Base-by-base conservation (phyloP, 2,113 vertebrate genomes). In the Onychostruthus taczanowskii region DNA sequence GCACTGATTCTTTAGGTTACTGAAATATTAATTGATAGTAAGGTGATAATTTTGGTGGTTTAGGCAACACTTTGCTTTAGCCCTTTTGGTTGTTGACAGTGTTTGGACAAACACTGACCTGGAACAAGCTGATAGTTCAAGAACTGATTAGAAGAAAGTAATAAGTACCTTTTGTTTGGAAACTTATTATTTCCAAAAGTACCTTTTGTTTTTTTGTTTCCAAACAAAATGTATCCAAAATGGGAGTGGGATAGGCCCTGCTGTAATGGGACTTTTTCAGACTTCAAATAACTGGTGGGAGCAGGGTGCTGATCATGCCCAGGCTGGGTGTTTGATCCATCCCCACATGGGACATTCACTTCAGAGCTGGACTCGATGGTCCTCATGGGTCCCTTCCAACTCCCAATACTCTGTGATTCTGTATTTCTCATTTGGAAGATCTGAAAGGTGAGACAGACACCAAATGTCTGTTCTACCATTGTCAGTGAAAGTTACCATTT, bases 381-480 rank as follows among this genome's bases (percentile, higher is more conserved):
- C 35, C 31, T 43, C 3, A 4, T 20, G 37, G 13, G 21, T 33
- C 46, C 37, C 18, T 68, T 59, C 62, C 37, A 26, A 18, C 21
- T 27, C 37, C 0, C 0, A 35, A 7, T 68, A 33, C 22, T 68
- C 53, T 2, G 2, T 37, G 27, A 37, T 59, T 31, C 53, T 77
- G 17, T 52, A 52, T 27, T 64, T 84, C 23, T 67, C 10, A 49
- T 85, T 79, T 37, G 23, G 22, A 73, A 62, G 33, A 35, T 44
- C 41, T 74, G 58, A 61, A 73, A 78, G 47, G 18, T 82, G 47
- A 70, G n/a, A 30, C 1, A 53, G 50, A 43, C 0, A 2, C 50
- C 21, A 44, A 62, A 74, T 56, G 33, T 53, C 50, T 84, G 0
- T 81, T 74, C 39, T 13, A 26, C 10, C 31, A 59, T 22, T 11